phyloP scores from a whole-genome alignment of 2,113 vertebrate genomes.

The Tonatia bakeri region DNA sequence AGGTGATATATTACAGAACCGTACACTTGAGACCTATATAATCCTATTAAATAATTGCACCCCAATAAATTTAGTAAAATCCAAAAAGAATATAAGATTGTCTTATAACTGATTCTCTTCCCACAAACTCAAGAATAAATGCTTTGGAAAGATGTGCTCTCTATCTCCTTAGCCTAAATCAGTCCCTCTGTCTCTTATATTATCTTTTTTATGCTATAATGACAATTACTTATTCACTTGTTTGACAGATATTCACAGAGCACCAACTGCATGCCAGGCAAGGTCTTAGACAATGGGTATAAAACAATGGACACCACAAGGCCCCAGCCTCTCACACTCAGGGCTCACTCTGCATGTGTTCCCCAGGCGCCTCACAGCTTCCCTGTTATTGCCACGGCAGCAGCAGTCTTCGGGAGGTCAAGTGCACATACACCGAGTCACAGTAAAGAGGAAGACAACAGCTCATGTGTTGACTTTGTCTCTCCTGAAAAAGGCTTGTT shows the following conservation, averaged over 20 bases:
- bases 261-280: not conserved
- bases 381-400: rapidly evolving
- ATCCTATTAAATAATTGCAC: not conserved
- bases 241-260: not conserved
- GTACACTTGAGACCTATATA: not conserved
- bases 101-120: not conserved
- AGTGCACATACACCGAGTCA: too few relatives aligned
- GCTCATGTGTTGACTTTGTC: not conserved
- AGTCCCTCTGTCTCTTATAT: not conserved
- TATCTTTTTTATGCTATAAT: not conserved
- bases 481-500: not conserved
- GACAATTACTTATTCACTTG: not conserved
- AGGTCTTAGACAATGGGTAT: not conserved
- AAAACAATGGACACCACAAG: not conserved
- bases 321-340: not conserved
- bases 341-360: not conserved
- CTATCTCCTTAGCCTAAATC: not conserved
- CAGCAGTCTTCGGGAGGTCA: not conserved
- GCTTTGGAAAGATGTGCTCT: not conserved
- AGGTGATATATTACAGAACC: not conserved
- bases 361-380: not conserved
- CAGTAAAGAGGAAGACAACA: not conserved
- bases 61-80: not conserved
- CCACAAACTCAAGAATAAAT: not conserved
- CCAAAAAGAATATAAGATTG: not conserved